Percentiles rank a stretch among this genome's conserved stretches.
phyloP scores from a whole-genome alignment of 2,113 vertebrate species.

The Oceanodroma tethys region DNA sequence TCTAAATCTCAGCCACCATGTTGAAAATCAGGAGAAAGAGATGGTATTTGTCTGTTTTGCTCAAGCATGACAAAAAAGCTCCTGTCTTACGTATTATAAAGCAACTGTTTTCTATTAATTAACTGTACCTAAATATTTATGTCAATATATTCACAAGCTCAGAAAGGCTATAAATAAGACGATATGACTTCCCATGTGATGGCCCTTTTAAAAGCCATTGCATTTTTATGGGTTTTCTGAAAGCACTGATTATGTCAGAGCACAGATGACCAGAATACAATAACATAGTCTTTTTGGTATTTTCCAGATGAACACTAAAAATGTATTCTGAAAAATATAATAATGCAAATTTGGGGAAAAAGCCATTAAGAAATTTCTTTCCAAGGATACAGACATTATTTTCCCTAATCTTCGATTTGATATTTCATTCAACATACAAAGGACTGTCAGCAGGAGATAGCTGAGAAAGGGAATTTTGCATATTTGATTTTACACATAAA shows the following conservation, averaged over 20 bases:
- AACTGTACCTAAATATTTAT: neutral
- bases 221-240: neutral
- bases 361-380: neutral
- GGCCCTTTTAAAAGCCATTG: neutral
- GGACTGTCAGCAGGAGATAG: neutral
- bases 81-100: neutral
- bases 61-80: neutral
- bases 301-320: neutral
- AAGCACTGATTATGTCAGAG: neutral
- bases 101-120: constrained; percentile 2
- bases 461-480: neutral
- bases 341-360: neutral
- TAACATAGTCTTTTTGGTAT: neutral
- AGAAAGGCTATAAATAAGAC: neutral
- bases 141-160: neutral
- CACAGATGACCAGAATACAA: neutral
- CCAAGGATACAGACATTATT: neutral
- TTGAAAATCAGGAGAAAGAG: neutral
- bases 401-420: too few relatives aligned
- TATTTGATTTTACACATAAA: neutral
- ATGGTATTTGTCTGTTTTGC: neutral
- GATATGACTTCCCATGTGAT: neutral
- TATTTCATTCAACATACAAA: neutral
- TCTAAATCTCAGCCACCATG: neutral
- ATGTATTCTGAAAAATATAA: neutral